Evolutionary conservation across 2,888 invertebrate genomes (phyloP), one percentile per base, ranked within the genome.

Genomic region (Nowickia ferox): DNA sequence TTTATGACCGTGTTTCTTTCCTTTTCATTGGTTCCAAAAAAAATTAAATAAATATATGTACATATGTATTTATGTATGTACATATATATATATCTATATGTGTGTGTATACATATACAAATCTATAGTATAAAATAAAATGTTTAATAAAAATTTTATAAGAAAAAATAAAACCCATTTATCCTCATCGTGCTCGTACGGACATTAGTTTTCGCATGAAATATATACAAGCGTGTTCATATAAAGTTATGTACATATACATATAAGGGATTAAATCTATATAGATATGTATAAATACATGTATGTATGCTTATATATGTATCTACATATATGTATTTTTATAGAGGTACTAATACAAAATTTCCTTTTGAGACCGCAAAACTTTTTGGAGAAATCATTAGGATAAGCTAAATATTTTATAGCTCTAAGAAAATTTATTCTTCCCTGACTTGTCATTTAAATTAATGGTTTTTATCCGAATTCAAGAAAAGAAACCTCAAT

Each of bases 1-100:
- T 84, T 84, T 84, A 84, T 78, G 83, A 84, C 83, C 83, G 66
- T 84, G 83, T 78, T 77, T 84, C 59, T 61, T 84, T 84, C 77
- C 77, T 61, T 74, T 84, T 84, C 83, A 84, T 84, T 84, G 83
- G 83, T 78, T 84, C 72, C 22, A 61, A 46, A 44, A 57, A 74
- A 19, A 69, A 76, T n/a, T 38, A 61, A 59, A 69, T 30, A 30
- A 6, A 30, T 30, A 30, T 30, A 30, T 30, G 0, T 30, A 6
- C 6, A 30, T 30, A 30, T 6, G n/a, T n/a, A n/a, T n/a, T n/a
- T n/a, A n/a, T n/a, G n/a, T n/a, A n/a, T n/a, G n/a, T n/a, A n/a
- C n/a, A 6, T 6, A 30, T 30, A 2, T 30, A 6, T 30, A 6
- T 30, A 6, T 30, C 5, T 6, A 6, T 2, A 30, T 30, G 22